Evolutionary conservation across 2,888 invertebrate species (phyloP).

Genomic region (Drosophila histrio): DNA sequence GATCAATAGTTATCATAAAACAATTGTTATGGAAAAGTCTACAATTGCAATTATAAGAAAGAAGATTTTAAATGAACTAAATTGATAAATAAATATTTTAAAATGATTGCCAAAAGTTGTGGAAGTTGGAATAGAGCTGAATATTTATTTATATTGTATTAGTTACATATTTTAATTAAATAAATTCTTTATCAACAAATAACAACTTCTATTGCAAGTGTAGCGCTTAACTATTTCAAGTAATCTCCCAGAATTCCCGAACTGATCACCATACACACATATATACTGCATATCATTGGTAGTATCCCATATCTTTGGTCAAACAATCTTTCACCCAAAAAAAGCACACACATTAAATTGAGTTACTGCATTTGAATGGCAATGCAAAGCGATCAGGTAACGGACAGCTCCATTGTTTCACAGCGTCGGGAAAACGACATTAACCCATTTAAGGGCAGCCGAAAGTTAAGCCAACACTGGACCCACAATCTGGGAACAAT

Average conservation of each 20-base stretch:
- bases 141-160: too few relatives aligned
- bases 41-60: too few relatives aligned
- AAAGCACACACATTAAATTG: slow-evolving; percentile 41
- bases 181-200: too few relatives aligned
- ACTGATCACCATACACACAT: not conserved
- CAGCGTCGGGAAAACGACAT: slow-evolving; percentile 46
- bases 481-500: slow-evolving; percentile 63
- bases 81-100: too few relatives aligned
- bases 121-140: too few relatives aligned
- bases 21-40: too few relatives aligned
- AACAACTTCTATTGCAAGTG: not conserved
- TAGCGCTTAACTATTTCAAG: not conserved
- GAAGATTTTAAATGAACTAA: too few relatives aligned
- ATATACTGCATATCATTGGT: not conserved
- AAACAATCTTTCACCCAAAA: slow-evolving; percentile 18
- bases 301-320: slow-evolving; percentile 7
- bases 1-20: too few relatives aligned
- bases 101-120: too few relatives aligned
- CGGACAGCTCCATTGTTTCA: slow-evolving; percentile 66
- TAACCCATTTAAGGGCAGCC: slow-evolving; percentile 66
- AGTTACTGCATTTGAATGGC: slow-evolving; percentile 59
- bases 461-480: slow-evolving; percentile 60
- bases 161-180: too few relatives aligned
- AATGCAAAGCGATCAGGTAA: slow-evolving; percentile 52
- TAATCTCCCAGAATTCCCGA: not conserved